Evolutionary conservation across 1,140 invertebrate species (phyloP).

Genomic region (Brachionus rotundiformis): DNA sequence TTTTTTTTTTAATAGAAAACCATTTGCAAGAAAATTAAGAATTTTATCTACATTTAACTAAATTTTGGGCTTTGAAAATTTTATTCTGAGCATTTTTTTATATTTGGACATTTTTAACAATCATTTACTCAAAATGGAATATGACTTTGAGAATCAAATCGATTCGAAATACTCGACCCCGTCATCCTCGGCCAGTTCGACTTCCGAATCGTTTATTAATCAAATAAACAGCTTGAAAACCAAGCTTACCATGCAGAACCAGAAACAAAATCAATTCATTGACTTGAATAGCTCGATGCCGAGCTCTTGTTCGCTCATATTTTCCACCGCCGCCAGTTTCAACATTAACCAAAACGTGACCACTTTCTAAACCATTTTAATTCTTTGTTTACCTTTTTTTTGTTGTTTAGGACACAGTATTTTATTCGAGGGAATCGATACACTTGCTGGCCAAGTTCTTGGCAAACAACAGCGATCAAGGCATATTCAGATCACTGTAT

Average conservation of each 20-base stretch:
- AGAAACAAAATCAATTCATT: background rate
- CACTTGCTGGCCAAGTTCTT: conserved; percentile 40
- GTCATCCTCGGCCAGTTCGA: conserved; percentile 16
- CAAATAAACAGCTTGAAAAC: conserved; percentile 36
- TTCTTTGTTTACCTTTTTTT: background rate
- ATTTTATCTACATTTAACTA: conserved; percentile 41
- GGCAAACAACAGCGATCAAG: conserved; percentile 34
- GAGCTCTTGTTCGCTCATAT: conserved; percentile 18
- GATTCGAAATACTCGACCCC: conserved; percentile 14
- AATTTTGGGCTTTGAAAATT: conserved; percentile 18
- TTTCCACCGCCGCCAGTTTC: conserved; percentile 44
- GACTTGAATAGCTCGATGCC: conserved; percentile 9
- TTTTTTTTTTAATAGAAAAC: conserved; percentile 35
- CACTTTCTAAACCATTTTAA: background rate
- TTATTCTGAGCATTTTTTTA: conserved; percentile 12
- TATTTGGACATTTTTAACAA: conserved; percentile 9
- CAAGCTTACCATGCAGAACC: background rate
- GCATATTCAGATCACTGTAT: conserved; percentile 32
- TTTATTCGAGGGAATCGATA: conserved; percentile 44
- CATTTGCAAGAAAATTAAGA: background rate
- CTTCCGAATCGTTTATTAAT: conserved; percentile 34
- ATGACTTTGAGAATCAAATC: conserved; percentile 39
- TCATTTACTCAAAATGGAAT: conserved; percentile 13
- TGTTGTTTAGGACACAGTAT: conserved; percentile 38
- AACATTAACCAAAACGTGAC: conserved; percentile 41